Percentiles rank a stretch among this genome's conserved stretches.
Conservation (phyloP, 2,888 invertebrate genomes). For the Prosopocoilus inquinatus region DNA sequence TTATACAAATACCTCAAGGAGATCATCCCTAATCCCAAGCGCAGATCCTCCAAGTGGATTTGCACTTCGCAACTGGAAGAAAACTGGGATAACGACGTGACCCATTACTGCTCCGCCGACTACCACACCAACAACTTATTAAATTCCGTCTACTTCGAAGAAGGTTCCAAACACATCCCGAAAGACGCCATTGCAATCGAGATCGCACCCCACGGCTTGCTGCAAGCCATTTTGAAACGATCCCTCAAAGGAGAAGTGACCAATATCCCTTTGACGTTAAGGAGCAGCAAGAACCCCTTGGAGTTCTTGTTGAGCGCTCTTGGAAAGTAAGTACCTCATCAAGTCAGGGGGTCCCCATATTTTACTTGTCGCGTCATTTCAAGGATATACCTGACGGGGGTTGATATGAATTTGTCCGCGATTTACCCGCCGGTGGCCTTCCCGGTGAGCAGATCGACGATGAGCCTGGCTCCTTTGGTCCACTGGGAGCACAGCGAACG, state of each 20-base stretch:
- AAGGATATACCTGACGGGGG: constrained; percentile 77
- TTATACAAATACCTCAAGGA: constrained; percentile 49
- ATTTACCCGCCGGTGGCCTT: constrained; percentile 75
- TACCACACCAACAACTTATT: constrained; percentile 68
- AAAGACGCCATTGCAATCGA: constrained; percentile 81
- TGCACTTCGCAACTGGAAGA: constrained; percentile 63
- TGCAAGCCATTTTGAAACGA: constrained; percentile 82
- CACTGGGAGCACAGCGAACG: constrained; percentile 87
- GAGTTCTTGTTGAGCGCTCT: constrained; percentile 61
- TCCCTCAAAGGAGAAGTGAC: constrained; percentile 69
- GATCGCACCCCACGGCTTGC: constrained; percentile 85
- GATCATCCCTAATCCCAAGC: constrained; percentile 52
- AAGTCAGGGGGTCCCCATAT: neutral
- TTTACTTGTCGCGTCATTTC: neutral
- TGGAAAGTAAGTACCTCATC: constrained; percentile 59
- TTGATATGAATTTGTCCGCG: constrained; percentile 71
- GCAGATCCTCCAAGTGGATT: constrained; percentile 63
- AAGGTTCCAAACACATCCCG: constrained; percentile 76
- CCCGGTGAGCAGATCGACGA: constrained; percentile 85
- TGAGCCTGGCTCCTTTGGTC: constrained; percentile 77
- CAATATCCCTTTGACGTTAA: constrained; percentile 74
- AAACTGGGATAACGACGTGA: constrained; percentile 58
- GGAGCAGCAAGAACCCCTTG: constrained; percentile 64
- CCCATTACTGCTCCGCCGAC: constrained; percentile 60
- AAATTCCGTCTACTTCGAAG: constrained; percentile 76